A percentile compares a stretch with the other conserved stretches of the same genome.
phyloP scores from a whole-genome alignment of 2,888 invertebrate genomes.

The Lysandra coridon region DNA sequence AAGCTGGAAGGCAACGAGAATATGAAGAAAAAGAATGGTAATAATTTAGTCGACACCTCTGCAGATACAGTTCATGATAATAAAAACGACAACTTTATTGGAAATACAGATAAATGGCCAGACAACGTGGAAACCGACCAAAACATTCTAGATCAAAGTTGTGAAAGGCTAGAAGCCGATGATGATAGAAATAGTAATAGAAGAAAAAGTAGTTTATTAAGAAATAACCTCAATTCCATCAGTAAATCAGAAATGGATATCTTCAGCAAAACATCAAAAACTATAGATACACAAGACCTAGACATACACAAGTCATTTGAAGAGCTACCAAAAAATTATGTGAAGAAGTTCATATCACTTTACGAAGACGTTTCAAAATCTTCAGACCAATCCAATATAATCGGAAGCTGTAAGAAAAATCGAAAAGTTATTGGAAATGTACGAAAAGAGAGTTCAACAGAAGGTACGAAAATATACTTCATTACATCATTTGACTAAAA shows the following conservation, averaged over 20 bases:
- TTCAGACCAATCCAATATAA: conserved; percentile 33
- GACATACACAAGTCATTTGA: conserved; percentile 72
- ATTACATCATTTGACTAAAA: not conserved
- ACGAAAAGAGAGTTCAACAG: conserved; percentile 20
- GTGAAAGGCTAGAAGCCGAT: not conserved
- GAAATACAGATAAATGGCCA: not conserved
- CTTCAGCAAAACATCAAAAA: conserved; percentile 60
- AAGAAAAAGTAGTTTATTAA: conserved; percentile 26
- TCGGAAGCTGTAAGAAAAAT: conserved; percentile 3
- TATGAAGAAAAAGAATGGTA: conserved; percentile 26
- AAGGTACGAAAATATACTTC: conserved; percentile 18
- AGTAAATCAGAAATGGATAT: conserved; percentile 77
- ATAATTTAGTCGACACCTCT: not conserved
- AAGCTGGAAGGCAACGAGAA: conserved; percentile 24
- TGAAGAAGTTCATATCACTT: conserved; percentile 68
- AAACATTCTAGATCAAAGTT: not conserved
- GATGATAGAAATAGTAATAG: not conserved
- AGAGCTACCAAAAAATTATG: conserved; percentile 69
- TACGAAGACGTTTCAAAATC: conserved; percentile 58
- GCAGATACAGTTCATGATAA: not conserved
- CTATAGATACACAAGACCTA: conserved; percentile 51
- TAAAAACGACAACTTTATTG: not conserved
- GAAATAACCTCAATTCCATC: conserved; percentile 55
- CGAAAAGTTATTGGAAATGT: conserved; percentile 5
- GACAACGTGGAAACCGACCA: not conserved